Percentiles rank a stretch among this genome's conserved stretches.
These are phyloP conservation scores for Microchirus variegatus DNA, from an alignment of 2,797 vertebrate genomes.

Conservation along the genomic window DNA sequence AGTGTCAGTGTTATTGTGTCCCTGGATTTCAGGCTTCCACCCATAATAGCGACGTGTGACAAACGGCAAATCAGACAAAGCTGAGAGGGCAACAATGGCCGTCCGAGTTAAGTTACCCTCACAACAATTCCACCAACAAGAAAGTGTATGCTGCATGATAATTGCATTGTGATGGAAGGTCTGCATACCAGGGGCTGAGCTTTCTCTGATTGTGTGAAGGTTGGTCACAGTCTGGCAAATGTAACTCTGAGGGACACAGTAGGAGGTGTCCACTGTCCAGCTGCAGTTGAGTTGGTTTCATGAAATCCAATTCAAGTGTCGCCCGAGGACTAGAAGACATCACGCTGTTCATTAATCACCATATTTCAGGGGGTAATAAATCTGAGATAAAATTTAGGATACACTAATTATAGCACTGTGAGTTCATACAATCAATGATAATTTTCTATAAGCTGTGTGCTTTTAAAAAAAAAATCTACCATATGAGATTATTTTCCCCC, in stretches of 20 bases:
- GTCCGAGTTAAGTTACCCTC: conserved; percentile 44
- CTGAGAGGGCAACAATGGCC: conserved; percentile 64
- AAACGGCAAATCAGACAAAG: conserved; percentile 70
- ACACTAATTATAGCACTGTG: conserved; percentile 9
- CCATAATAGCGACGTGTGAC: conserved; percentile 35
- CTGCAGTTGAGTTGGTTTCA: too few species aligned
- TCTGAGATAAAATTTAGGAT: conserved; percentile 13
- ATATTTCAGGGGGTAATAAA: conserved; percentile 10
- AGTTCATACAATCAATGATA: conserved; percentile 12
- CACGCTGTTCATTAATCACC: background rate
- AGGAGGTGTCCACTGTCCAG: conserved; percentile 38
- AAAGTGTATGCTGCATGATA: conserved; percentile 66
- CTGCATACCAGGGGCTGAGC: conserved; percentile 41
- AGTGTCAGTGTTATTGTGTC: conserved; percentile 59
- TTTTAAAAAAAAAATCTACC: too few species aligned
- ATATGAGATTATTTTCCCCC: too few species aligned
- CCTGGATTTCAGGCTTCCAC: conserved; percentile 54
- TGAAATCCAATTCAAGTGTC: too few species aligned
- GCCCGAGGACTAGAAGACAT: conserved; percentile 47
- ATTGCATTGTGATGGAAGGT: conserved; percentile 63
- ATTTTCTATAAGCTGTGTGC: conserved; percentile 1
- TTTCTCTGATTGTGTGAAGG: conserved; percentile 56
- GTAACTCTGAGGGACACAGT: conserved; percentile 51
- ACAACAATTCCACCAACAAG: conserved; percentile 60
- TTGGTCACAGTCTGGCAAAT: conserved; percentile 66